Evolutionary conservation across 1,140 invertebrate genomes (phyloP).

Genomic region (Drosophila kanapiae): DNA sequence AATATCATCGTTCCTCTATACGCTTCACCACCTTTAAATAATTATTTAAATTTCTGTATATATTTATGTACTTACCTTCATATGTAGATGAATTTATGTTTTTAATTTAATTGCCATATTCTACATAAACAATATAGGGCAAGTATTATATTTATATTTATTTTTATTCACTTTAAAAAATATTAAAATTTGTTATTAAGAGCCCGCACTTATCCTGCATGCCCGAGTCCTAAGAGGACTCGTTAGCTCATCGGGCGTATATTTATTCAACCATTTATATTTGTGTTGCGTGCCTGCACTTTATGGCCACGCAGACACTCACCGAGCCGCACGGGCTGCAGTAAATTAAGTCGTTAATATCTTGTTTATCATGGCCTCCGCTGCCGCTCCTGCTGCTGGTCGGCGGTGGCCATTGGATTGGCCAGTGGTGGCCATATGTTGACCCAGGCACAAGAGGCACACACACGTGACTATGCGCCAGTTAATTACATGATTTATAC

Average conservation of each 20-base stretch:
- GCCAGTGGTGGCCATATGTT: conserved; percentile 47
- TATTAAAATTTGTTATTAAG: conserved; percentile 4
- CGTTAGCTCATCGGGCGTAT: conserved; percentile 49
- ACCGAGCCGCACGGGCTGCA: conserved; percentile 55
- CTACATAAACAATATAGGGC: too few relatives aligned
- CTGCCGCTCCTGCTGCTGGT: conserved; percentile 16
- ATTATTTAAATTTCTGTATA: too few relatives aligned
- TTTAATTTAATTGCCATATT: too few relatives aligned
- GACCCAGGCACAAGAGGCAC: conserved; percentile 27
- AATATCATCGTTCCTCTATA: too few relatives aligned
- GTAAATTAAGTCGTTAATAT: conserved; percentile 84
- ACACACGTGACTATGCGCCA: conserved; percentile 55
- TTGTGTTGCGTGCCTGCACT: conserved; percentile 75
- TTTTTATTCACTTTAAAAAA: not conserved
- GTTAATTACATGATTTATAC: conserved; percentile 83
- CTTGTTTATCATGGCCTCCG: conserved; percentile 75
- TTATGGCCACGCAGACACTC: conserved; percentile 60
- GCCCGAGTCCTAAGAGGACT: conserved; percentile 17
- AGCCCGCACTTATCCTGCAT: not conserved
- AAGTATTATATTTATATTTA: too few relatives aligned
- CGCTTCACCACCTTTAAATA: too few relatives aligned
- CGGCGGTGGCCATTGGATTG: conserved; percentile 3
- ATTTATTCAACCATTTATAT: conserved; percentile 81
- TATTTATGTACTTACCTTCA: too few relatives aligned
- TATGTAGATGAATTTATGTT: too few relatives aligned